phyloP scores from a whole-genome alignment of 2,797 vertebrate species.

The Cichlasoma orientale region DNA sequence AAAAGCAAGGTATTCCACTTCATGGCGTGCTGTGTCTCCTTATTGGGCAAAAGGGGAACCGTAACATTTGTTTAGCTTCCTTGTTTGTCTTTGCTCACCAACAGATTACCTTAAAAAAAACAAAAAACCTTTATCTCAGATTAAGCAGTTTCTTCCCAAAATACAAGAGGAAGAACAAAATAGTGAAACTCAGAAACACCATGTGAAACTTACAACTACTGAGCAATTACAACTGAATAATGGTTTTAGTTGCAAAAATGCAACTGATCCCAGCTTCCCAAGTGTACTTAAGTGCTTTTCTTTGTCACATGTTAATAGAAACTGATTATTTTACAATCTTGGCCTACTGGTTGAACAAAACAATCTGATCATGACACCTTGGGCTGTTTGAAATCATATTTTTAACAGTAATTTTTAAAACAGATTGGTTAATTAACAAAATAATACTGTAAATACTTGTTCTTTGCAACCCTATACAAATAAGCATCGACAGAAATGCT shows the following conservation, averaged over 20 bases:
- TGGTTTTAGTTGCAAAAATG: not conserved
- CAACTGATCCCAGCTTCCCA: not conserved
- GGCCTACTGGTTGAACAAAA: not conserved
- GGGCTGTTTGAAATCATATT: not conserved
- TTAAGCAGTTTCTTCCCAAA: not conserved
- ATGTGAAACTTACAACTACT: not conserved
- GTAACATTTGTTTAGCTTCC: not conserved
- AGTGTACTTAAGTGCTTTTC: not conserved
- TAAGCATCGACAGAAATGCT: not conserved
- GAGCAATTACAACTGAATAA: not conserved
- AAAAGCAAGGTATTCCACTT: not conserved
- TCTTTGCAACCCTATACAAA: not conserved
- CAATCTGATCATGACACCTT: not conserved
- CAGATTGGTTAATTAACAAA: not conserved
- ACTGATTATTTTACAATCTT: not conserved
- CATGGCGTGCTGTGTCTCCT: not conserved
- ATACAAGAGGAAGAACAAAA: not conserved
- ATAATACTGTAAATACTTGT: not conserved
- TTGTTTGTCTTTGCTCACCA: not conserved
- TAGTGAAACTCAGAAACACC: not conserved
- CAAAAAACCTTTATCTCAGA: too few species aligned
- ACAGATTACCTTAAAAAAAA: not conserved
- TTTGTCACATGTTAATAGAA: not conserved
- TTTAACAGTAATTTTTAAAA: not conserved
- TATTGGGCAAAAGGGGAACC: not conserved